Evolutionary conservation across 2,113 vertebrate species (phyloP), one percentile per base, ranked within the genome.

Genomic region (Herpetotheres cachinnans): DNA sequence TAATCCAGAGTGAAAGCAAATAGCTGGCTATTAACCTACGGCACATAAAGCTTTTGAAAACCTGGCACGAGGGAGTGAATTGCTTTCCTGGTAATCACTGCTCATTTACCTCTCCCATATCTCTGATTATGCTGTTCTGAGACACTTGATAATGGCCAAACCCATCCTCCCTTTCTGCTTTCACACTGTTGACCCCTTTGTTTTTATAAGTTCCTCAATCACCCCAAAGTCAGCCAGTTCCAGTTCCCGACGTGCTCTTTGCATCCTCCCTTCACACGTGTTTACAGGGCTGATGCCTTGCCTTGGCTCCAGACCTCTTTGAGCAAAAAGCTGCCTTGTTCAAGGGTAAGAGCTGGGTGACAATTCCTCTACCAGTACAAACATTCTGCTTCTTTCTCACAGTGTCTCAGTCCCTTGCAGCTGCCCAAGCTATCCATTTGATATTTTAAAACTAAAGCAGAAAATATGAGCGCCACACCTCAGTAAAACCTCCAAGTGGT

Each of bases 1-100:
- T 72, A 82, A 93, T 79, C 66, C 84, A 82, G 61, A 89, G 21
- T 47, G 67, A 91, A 89, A 96, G 70, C 55, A 91, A 88, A 95
- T 82, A 82, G 91, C 81, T 85, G 61, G 34, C 91, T 87, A 76
- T 94, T 95, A 95, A 94, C 66, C 50, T 90, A 70, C 0, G 5
- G 18, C 81, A 84, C 61, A 85, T 46, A 95, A 91, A 89, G 86
- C 73, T 96, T 96, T 85, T 91, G 81, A 95, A 95, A 95, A 86
- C 34, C 86, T 94, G 86, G 89, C 86, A 65, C 10, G 50, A 92
- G 81, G 92, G 77, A 95, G 83, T 89, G 77, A 96, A 91, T 73
- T 90, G 84, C 94, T 95, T 94, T 95, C 73, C 78, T 3, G 0
- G 49, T 95, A 85, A 96, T 95, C 89, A 69, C 83, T 82, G 78